Percentiles rank a stretch among this genome's conserved stretches.
These are phyloP conservation scores for Eulacestoma nigropectus DNA, from an alignment of 2,113 vertebrate species.

Conservation along the genomic window DNA sequence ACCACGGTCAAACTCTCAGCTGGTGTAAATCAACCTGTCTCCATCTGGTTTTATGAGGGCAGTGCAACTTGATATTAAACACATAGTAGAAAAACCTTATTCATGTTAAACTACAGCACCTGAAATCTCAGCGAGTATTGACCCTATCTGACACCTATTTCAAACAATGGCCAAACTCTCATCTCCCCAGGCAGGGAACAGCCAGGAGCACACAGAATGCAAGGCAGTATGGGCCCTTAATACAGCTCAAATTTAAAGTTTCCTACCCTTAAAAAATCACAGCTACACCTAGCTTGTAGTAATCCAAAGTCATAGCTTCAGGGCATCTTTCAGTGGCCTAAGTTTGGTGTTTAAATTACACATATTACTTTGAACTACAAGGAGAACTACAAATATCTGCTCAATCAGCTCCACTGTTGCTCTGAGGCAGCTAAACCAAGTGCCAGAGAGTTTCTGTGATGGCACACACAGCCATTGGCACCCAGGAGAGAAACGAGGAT, in stretches of 20 bases:
- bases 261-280: neutral
- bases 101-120: neutral
- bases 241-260: neutral
- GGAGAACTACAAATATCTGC: neutral
- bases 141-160: neutral
- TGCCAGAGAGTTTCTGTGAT: neutral
- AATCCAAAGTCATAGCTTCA: neutral
- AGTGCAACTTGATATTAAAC: neutral
- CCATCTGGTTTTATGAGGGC: neutral
- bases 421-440: neutral
- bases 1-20: neutral
- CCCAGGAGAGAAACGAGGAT: neutral
- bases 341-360: neutral
- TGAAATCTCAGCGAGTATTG: neutral
- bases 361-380: neutral
- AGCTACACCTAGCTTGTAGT: neutral
- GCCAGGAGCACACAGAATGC: neutral
- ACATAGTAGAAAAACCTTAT: neutral
- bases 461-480: neutral
- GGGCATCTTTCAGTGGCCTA: neutral
- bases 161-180: neutral
- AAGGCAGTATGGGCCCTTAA: neutral
- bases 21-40: neutral
- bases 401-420: accelerated
- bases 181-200: neutral